Conservation (phyloP, 2,113 vertebrate species). For the Daboia siamensis region DNA sequence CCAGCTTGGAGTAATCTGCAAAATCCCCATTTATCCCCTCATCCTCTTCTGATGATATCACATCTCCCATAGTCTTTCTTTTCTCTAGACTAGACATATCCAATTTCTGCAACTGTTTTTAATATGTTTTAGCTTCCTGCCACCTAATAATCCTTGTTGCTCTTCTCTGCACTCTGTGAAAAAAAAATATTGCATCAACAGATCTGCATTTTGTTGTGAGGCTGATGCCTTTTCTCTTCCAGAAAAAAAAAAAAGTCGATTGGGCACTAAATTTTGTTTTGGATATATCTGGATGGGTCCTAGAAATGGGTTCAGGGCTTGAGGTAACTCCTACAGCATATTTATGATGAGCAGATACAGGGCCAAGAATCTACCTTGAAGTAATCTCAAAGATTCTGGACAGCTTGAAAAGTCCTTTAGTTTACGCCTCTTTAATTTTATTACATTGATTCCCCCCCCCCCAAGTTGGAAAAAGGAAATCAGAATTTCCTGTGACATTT, state of each 20-base stretch:
- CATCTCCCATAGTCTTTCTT: neutral
- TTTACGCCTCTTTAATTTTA: neutral
- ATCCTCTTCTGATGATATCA: no score
- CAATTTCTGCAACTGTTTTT: neutral
- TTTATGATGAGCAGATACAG: neutral
- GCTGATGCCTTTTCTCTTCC: neutral
- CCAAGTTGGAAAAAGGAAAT: neutral
- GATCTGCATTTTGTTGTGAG: neutral
- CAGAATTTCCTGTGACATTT: neutral
- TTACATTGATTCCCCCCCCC: neutral
- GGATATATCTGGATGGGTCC: neutral
- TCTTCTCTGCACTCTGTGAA: neutral
- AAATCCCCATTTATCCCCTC: no score
- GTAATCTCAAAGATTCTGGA: neutral
- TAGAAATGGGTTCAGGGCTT: neutral
- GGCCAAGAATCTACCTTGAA: neutral
- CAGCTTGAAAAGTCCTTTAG: neutral
- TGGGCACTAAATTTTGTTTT: neutral
- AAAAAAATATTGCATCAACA: neutral
- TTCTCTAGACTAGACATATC: neutral
- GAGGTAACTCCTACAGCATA: neutral
- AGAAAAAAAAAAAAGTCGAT: neutral
- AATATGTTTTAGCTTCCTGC: neutral
- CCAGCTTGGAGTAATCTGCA: no score
- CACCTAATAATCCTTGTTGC: neutral